Conservation (phyloP, 1,140 invertebrate genomes). For the Myzus persicae region DNA sequence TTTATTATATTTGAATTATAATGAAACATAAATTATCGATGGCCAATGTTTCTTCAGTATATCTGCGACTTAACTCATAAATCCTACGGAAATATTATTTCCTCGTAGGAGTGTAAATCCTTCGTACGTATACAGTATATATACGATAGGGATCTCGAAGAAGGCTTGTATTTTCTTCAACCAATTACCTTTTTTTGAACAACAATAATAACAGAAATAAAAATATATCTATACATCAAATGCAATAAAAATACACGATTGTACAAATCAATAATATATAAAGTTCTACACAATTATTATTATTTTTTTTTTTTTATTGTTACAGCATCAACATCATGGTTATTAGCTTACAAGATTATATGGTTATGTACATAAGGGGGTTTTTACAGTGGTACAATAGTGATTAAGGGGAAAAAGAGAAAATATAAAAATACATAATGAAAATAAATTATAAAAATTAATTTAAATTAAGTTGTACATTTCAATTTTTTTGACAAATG, state of each 20-base stretch:
- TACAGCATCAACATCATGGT: no score
- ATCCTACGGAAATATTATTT: not conserved
- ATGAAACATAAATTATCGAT: not conserved
- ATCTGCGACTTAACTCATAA: not conserved
- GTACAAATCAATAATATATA: not conserved
- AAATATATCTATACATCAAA: not conserved
- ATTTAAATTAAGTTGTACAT: no score
- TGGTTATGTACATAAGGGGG: no score
- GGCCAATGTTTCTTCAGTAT: not conserved
- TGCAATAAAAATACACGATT: not conserved
- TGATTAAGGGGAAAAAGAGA: no score
- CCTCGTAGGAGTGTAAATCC: not conserved
- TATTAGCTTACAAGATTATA: no score
- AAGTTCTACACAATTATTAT: not conserved
- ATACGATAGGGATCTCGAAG: not conserved
- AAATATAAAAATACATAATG: no score
- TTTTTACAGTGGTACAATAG: no score
- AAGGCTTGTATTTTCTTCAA: constrained; percentile 1
- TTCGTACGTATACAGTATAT: not conserved
- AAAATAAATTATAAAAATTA: no score
- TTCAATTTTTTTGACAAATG: no score
- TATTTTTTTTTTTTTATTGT: no score
- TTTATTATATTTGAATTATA: not conserved
- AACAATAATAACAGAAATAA: not conserved
- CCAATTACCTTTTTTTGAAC: not conserved